Evolutionary conservation across 2,113 vertebrate species (phyloP).

Genomic region (Apeltes quadracus): DNA sequence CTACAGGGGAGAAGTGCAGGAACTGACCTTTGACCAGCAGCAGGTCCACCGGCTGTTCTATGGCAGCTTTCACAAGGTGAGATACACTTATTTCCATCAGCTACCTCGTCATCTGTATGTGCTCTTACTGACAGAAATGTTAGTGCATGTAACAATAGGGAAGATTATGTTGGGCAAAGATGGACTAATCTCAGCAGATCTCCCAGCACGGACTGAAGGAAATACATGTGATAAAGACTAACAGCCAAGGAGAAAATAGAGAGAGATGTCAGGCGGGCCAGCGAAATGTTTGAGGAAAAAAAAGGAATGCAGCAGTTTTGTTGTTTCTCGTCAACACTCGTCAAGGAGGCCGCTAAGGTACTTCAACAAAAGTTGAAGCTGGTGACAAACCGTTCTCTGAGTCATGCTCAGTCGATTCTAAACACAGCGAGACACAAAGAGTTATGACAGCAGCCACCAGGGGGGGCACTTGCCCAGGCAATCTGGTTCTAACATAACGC

Average conservation of each 20-base stretch:
- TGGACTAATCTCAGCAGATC: not conserved
- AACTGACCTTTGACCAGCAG: slow-evolving; percentile 88
- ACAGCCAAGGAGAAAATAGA: not conserved
- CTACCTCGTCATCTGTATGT: not conserved
- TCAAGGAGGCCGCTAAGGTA: not conserved
- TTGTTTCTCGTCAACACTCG: not conserved
- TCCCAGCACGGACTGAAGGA: not conserved
- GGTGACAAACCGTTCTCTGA: not conserved
- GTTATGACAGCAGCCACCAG: not conserved
- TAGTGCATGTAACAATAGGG: not conserved
- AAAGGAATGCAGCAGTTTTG: not conserved
- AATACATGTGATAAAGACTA: not conserved
- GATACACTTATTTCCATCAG: not conserved
- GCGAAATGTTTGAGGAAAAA: too few relatives aligned
- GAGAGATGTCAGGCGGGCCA: not conserved
- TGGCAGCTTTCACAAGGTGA: slow-evolving; percentile 96
- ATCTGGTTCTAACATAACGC: not conserved
- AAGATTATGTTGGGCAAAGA: too few relatives aligned
- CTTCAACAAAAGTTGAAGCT: not conserved
- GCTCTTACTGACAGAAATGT: not conserved
- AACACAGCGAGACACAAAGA: not conserved
- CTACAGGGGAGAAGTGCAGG: slow-evolving; percentile 87
- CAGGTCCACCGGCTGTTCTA: slow-evolving; percentile 92
- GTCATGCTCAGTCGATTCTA: not conserved
- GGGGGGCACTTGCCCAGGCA: not conserved